Base-by-base conservation (phyloP, 1,140 invertebrate genomes). In the Nymphalis io region DNA sequence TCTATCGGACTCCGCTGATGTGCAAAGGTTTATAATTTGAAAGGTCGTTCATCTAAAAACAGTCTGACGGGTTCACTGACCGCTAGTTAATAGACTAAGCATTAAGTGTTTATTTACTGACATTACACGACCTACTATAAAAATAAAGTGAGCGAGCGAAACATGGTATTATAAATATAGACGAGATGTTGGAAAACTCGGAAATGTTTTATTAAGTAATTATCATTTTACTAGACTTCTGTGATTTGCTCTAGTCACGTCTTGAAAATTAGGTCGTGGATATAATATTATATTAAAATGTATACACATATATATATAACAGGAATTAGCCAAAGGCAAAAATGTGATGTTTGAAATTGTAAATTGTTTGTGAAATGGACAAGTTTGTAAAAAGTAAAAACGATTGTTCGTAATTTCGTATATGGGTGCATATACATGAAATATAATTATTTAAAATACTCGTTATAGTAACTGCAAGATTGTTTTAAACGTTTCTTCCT, bases 31-130 rank as follows among this genome's bases (percentile, higher is more conserved):
- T 71, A 58, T 70, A 64, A 70, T 72, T 63, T 67, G 60, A 82
- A 88, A 89, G 87, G 85, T 87, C 84, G 79, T 81, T 75, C 82
- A 72, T 87, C 87, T 87, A 87, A 89, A 85, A 87, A 85, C 81
- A 79, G 81, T 78, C 53, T 82, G 83, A 79, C 85, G 88, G 82
- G 88, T 89, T 89, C 87, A 84, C 78, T 74, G 87, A 48, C 82
- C 85, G 85, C 70, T 71, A 77, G 79, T 73, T 71, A 79, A 75
- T 79, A 76, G 64, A 74, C 73, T 76, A 73, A 76, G 64, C 76
- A 72, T 70, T 65, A 68, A 74, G 68, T 84, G 75, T 84, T 85
- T 81, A 83, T 80, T 82, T 80, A 85, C 79, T 73, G 74, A 72
- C 73, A 76, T 71, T 82, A 77, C n/a, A 51, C 71, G 74, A 33